These are phyloP conservation scores for Thunnus thynnus DNA, from an alignment of 2,113 vertebrate genomes.

Conservation along the genomic window DNA sequence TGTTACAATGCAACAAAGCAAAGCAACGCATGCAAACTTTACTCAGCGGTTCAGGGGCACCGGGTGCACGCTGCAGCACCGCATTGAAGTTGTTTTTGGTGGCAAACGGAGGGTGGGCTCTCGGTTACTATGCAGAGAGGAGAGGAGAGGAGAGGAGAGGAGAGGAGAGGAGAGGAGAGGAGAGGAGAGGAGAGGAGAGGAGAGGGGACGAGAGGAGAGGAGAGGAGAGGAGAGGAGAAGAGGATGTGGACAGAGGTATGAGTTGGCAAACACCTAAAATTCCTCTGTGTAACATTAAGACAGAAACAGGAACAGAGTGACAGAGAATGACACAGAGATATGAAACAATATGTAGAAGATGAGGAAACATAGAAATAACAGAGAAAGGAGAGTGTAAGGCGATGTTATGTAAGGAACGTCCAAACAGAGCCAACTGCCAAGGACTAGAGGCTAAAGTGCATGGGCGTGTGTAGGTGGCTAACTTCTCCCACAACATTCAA, in stretches of 20 bases:
- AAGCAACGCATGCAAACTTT: slow-evolving; percentile 53
- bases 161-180: too few species aligned
- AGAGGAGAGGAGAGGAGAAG: neutral
- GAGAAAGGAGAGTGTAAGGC: neutral
- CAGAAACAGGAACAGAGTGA: slow-evolving; percentile 7
- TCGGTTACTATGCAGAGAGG: slow-evolving; percentile 50
- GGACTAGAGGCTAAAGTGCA: slow-evolving; percentile 59
- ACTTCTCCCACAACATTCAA: slow-evolving; percentile 41
- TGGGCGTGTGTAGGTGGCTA: slow-evolving; percentile 59
- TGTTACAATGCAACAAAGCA: slow-evolving; percentile 54
- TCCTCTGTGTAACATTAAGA: neutral
- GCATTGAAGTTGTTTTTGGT: slow-evolving; percentile 43
- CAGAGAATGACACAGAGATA: slow-evolving; percentile 1
- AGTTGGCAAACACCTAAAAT: slow-evolving; percentile 1
- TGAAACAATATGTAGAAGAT: neutral
- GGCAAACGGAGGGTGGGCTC: slow-evolving; percentile 37
- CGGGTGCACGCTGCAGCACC: slow-evolving; percentile 48
- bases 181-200: too few species aligned
- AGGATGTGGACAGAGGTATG: slow-evolving; percentile 17
- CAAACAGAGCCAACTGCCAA: slow-evolving; percentile 35
- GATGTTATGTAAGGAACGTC: slow-evolving; percentile 56
- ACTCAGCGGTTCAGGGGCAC: slow-evolving; percentile 52
- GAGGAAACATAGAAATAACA: neutral
- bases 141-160: slow-evolving; percentile 15
- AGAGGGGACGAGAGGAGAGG: too few species aligned